Conservation (phyloP, 2,797 vertebrate species). For the Adelosebastes latens region DNA sequence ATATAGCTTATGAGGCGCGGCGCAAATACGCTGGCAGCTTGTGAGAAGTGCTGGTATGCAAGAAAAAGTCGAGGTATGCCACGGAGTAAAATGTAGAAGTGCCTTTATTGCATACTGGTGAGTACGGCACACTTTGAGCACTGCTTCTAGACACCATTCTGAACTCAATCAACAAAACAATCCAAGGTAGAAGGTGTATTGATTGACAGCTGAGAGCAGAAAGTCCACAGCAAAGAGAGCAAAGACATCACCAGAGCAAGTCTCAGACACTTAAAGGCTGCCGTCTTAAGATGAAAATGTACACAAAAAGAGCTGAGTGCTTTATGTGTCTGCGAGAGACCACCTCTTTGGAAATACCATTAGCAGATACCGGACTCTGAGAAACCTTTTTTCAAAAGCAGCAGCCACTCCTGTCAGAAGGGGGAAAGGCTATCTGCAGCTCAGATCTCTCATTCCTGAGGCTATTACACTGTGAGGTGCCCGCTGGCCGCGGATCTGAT, state of each 20-base stretch:
- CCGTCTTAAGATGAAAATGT: not conserved
- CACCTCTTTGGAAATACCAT: conserved; percentile 9
- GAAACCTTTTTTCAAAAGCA: not conserved
- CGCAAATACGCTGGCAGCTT: too few relatives aligned
- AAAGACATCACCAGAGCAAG: not conserved
- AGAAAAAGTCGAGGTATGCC: too few relatives aligned
- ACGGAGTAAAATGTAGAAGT: too few relatives aligned
- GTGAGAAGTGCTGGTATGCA: too few relatives aligned
- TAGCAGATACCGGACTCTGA: not conserved
- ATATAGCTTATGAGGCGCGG: too few relatives aligned
- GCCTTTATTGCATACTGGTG: too few relatives aligned
- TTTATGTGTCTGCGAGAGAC: not conserved
- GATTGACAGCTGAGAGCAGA: not conserved
- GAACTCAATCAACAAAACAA: not conserved
- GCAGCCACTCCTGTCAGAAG: not conserved
- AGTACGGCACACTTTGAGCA: too few relatives aligned
- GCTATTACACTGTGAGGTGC: conserved; percentile 11
- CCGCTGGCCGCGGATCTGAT: conserved; percentile 11
- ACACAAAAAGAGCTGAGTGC: not conserved
- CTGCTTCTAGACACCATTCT: not conserved
- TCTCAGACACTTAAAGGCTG: not conserved
- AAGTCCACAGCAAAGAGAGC: not conserved
- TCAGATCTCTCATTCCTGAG: conserved; percentile 47
- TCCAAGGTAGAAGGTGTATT: not conserved
- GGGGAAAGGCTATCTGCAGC: conserved; percentile 13